phyloP scores from a whole-genome alignment of 2,797 vertebrate genomes.

The Karalla daura region DNA sequence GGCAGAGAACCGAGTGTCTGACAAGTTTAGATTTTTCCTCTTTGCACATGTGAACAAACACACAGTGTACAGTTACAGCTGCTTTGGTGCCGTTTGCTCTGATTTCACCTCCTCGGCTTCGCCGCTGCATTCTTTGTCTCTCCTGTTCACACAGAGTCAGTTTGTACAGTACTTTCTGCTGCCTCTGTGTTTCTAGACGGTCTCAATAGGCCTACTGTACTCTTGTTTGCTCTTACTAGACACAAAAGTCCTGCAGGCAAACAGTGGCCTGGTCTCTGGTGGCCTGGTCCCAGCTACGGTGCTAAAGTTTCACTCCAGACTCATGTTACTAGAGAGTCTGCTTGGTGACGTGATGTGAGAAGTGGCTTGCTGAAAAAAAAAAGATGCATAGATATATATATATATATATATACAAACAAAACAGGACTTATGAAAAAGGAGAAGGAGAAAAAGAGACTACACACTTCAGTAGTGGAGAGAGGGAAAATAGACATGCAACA shows the following conservation, averaged over 20 bases:
- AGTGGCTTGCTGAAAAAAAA: slow-evolving; percentile 14
- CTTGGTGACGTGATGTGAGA: slow-evolving; percentile 40
- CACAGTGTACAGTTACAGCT: slow-evolving; percentile 11
- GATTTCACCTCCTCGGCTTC: slow-evolving; percentile 21
- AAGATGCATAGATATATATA: slow-evolving; percentile 1
- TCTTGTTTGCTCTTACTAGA: slow-evolving; percentile 72
- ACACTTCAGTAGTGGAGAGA: slow-evolving; percentile 48
- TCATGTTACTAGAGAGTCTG: slow-evolving; percentile 71
- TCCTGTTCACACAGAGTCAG: slow-evolving; percentile 61
- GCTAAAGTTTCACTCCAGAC: slow-evolving; percentile 66
- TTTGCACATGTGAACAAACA: slow-evolving; percentile 10
- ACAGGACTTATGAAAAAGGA: background rate
- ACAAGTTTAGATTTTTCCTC: background rate
- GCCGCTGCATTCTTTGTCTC: slow-evolving; percentile 45
- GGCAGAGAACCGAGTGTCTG: background rate
- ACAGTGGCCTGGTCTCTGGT: slow-evolving; percentile 63
- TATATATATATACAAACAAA: too few relatives aligned
- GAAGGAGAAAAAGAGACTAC: slow-evolving; percentile 7
- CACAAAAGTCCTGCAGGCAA: slow-evolving; percentile 73
- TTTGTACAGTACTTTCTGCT: slow-evolving; percentile 65
- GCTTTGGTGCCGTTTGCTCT: slow-evolving; percentile 38
- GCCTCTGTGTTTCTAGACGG: slow-evolving; percentile 56
- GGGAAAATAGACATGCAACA: slow-evolving; percentile 41
- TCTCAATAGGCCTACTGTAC: slow-evolving; percentile 74
- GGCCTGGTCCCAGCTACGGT: slow-evolving; percentile 42